phyloP scores from a whole-genome alignment of 2,888 invertebrate species.

The Erebia epiphron region DNA sequence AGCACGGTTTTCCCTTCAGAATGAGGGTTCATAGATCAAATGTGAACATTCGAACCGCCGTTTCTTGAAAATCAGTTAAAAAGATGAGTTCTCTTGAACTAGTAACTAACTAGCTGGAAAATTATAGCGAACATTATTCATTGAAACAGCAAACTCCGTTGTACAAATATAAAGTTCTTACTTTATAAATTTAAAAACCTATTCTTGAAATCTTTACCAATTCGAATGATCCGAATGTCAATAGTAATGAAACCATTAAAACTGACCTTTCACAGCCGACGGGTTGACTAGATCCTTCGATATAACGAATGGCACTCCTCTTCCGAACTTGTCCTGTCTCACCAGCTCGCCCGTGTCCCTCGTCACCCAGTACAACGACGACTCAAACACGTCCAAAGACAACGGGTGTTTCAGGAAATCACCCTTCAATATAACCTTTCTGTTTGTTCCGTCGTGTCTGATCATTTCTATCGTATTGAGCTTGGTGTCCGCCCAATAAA shows the following conservation, averaged over 20 bases:
- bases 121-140: no score
- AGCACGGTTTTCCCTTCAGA: no score
- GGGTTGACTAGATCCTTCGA: conserved; percentile 93
- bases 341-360: conserved; percentile 93
- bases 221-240: background rate
- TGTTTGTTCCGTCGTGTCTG: conserved; percentile 89
- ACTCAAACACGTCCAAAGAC: conserved; percentile 96
- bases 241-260: background rate
- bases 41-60: no score
- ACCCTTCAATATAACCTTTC: conserved; percentile 89
- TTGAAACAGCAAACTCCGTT: no score
- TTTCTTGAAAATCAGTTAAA: no score
- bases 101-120: no score
- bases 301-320: conserved; percentile 93
- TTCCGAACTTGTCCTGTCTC: conserved; percentile 97
- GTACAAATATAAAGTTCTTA: no score
- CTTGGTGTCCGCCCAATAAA: conserved; percentile 98
- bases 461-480: conserved; percentile 94
- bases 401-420: conserved; percentile 90
- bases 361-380: conserved; percentile 96
- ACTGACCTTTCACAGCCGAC: conserved; percentile 89
- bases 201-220: background rate
- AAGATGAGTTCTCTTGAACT: no score
- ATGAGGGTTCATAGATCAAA: no score
- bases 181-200: no score